phyloP scores from a whole-genome alignment of 2,797 vertebrate species.

The Cichlasoma orientale region DNA sequence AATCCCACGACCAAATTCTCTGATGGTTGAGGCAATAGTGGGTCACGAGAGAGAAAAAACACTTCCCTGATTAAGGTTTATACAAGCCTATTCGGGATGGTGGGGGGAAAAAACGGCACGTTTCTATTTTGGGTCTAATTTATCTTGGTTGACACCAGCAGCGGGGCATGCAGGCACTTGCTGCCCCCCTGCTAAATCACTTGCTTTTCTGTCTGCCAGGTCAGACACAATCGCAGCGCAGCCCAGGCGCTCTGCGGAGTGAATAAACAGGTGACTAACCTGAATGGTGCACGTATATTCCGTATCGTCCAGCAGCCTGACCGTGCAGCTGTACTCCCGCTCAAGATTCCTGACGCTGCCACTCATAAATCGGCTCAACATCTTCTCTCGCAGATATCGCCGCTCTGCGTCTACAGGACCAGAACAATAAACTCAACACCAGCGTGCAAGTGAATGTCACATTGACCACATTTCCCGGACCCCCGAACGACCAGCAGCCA shows the following conservation, averaged over 20 bases:
- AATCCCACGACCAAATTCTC: conserved; percentile 19
- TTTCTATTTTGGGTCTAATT: not conserved
- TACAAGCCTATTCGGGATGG: not conserved
- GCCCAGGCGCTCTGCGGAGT: not conserved
- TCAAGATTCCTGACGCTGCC: conserved; percentile 98
- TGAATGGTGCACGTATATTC: conserved; percentile 98
- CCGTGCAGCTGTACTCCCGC: conserved; percentile 96
- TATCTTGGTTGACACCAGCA: conserved; percentile 15
- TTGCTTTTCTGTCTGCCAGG: conserved; percentile 34
- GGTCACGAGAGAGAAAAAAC: not conserved
- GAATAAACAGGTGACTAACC: conserved; percentile 83
- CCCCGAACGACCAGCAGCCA: conserved; percentile 59
- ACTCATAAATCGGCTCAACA: conserved; percentile 98
- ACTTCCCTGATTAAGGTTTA: not conserved
- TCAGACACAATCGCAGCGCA: conserved; percentile 50
- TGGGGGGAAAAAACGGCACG: not conserved
- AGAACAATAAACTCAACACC: conserved; percentile 79
- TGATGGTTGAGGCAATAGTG: conserved; percentile 4
- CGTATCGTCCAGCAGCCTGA: conserved; percentile 96
- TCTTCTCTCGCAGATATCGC: conserved; percentile 84
- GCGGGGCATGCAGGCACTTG: conserved; percentile 38
- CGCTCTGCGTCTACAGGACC: conserved; percentile 73
- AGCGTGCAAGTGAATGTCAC: conserved; percentile 76
- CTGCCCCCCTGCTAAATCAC: conserved; percentile 28
- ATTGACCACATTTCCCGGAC: conserved; percentile 68